Evolutionary conservation across 2,888 invertebrate genomes (phyloP), one percentile per base, ranked within the genome.

Genomic region (Drosophila nr. perissopoda): DNA sequence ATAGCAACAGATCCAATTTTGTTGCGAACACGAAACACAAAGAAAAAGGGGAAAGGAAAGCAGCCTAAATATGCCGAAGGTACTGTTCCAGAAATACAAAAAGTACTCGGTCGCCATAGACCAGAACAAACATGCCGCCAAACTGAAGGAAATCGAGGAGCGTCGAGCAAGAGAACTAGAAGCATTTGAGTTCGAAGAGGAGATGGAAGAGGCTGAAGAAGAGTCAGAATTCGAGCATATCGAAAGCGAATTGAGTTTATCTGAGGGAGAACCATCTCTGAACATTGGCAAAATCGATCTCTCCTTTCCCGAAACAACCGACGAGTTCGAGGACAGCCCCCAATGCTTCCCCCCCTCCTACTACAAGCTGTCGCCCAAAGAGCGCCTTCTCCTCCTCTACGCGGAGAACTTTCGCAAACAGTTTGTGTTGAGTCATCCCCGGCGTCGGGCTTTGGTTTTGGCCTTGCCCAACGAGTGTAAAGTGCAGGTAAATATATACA

Each of bases 371-470:
- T 95, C 94, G 21, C 93, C 95, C 27, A 96, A 97, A 90, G 97
- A 97, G 91, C 95, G 95, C 58, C 91, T 96, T 18, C 90, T 97
- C 13, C 91, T 97, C 52, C 94, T 96, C 61, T 96, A 96, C 85
- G 95, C 96, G 0, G 97, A 97, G 92, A 97, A 96, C 92, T 97
- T 97, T 90, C 94, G 97, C 21, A 94, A 94, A 59, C 97, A 97
- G 86, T 96, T 95, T 92, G 93, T 94, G 63, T 93, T 94, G 62
- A 93, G 94, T 57, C 95, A 94, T 92, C 94, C 94, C 0, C 92
- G 94, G 34, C 94, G 96, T 58, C 95, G 95, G 74, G 96, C 96
- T 0, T 89, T 97, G 62, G 94, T 97, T 49, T 91, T 97, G 62
- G 96, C 96, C 59, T 94, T 95, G 51, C 95, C 95, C 59, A 97